These are phyloP conservation scores for Drosophila nebulosa DNA, from an alignment of 1,140 invertebrate species.

Conservation along the genomic window DNA sequence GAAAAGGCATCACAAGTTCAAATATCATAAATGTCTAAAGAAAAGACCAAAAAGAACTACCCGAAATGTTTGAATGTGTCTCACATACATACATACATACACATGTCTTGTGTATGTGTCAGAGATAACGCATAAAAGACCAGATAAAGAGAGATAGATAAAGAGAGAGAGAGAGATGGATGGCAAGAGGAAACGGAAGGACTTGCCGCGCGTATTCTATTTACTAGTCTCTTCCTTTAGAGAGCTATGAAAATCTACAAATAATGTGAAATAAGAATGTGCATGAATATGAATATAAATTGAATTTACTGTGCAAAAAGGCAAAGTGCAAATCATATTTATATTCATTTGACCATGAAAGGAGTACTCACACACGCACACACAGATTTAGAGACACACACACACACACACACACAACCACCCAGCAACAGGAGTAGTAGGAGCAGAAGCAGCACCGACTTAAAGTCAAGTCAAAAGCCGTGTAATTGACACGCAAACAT, in stretches of 20 bases:
- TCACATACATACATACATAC: too few relatives aligned
- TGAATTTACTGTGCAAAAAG: constrained; percentile 41
- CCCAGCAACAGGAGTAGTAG: not conserved
- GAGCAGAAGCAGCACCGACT: not conserved
- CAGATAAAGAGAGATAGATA: not conserved
- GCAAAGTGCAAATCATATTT: constrained; percentile 51
- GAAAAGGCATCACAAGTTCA: constrained; percentile 56
- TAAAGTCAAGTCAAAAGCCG: constrained; percentile 6
- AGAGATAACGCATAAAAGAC: constrained; percentile 1
- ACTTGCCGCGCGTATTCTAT: not conserved
- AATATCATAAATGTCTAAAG: constrained; percentile 46
- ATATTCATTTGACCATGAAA: constrained; percentile 66
- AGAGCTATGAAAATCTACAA: constrained; percentile 53
- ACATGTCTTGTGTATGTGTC: not conserved
- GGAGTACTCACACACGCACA: constrained; percentile 3
- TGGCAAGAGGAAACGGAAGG: not conserved
- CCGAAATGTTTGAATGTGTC: constrained; percentile 3
- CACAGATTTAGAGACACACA: not conserved
- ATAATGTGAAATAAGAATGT: constrained; percentile 47
- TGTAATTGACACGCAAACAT: constrained; percentile 16
- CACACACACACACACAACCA: not conserved
- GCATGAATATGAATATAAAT: constrained; percentile 67
- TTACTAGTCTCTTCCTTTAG: constrained; percentile 9
- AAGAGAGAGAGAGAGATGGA: not conserved
- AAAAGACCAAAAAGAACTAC: constrained; percentile 5